Base-by-base conservation (phyloP, 2,797 vertebrate species). In the Danio jaintianensis region DNA sequence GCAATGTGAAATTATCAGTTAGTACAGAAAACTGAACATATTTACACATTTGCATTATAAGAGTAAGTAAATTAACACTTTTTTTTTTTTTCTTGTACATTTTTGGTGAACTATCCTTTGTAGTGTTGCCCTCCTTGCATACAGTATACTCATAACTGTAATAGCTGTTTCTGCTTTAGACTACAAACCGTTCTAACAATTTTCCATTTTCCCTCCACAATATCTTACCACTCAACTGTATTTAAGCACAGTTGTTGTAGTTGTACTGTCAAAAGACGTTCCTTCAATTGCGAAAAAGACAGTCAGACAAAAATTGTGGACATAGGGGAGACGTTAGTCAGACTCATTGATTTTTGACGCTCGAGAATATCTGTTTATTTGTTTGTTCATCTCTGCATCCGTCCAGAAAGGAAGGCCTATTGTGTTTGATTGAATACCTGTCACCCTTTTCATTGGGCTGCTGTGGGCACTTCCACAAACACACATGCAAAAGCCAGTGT, bases 381-480 rank as follows among this genome's bases (percentile, higher is more conserved):
- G 59, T 78, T 62, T 18, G 15, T 82, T 50, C 52, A 64, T 72
- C 48, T 67, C 40, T 66, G 50, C 50, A 78, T 72, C 55, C 29
- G 47, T 82, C n/a, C 22, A 12, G 58, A 78, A 66, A 47, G 45
- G 48, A 53, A 70, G 47, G 40, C 67, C 68, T 66, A 58, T 77
- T 82, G 74, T 82, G 48, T 67, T 45, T 18, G 40, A 81, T 78
- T 78, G 56, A 81, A 83, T 78, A 68, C 48, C 81, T 75, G 69
- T 83, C 81, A 58, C 71, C 29, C 78, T 5, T 63, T 79, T 70
- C 71, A 75, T 52, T 61, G 53, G 59, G 4, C 70, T 22, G 11
- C 47, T 66, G 48, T 45, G 55, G 66, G 67, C 58, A 63, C 15
- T 61, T 79, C 9, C 67, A 79, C 77, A 62, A 61, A 45, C 40